These are phyloP conservation scores for Leptogaster cylindrica DNA, from an alignment of 2,888 invertebrate genomes.

Conservation along the genomic window DNA sequence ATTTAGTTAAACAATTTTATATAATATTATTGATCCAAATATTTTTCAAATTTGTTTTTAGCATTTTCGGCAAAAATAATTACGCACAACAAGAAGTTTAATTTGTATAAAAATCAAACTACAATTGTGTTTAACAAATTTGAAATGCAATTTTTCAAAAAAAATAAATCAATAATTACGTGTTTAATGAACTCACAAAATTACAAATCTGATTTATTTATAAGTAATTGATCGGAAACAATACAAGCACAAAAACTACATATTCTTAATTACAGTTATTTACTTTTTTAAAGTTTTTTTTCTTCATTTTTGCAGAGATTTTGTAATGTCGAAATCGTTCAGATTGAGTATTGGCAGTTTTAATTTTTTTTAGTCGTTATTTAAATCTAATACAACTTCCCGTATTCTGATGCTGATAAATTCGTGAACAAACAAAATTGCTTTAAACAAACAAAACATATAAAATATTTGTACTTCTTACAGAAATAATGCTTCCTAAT, in stretches of 20 bases:
- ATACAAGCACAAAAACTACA: conserved; percentile 15
- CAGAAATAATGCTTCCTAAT: too few species aligned
- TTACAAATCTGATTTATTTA: not conserved
- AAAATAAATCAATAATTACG: not conserved
- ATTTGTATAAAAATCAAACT: conserved; percentile 2
- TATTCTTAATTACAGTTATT: conserved; percentile 11
- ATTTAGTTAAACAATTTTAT: conserved; percentile 26
- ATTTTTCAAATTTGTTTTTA: not conserved
- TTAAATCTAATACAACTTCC: conserved; percentile 6
- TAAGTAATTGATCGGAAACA: too few species aligned
- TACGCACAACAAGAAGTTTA: conserved; percentile 14
- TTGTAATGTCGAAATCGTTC: conserved; percentile 35
- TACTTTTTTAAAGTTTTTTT: not conserved
- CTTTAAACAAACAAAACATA: not conserved
- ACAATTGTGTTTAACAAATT: not conserved
- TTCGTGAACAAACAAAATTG: not conserved
- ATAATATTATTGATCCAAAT: not conserved
- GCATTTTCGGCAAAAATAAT: not conserved
- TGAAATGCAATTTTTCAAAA: not conserved
- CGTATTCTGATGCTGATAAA: conserved; percentile 25
- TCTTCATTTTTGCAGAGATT: not conserved
- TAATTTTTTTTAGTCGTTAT: conserved; percentile 26
- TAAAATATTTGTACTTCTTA: conserved; percentile 1
- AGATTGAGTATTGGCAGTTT: conserved; percentile 33
- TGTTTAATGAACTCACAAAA: conserved; percentile 20